phyloP scores from a whole-genome alignment of 2,888 invertebrate genomes.

The Alsophila aescularia region DNA sequence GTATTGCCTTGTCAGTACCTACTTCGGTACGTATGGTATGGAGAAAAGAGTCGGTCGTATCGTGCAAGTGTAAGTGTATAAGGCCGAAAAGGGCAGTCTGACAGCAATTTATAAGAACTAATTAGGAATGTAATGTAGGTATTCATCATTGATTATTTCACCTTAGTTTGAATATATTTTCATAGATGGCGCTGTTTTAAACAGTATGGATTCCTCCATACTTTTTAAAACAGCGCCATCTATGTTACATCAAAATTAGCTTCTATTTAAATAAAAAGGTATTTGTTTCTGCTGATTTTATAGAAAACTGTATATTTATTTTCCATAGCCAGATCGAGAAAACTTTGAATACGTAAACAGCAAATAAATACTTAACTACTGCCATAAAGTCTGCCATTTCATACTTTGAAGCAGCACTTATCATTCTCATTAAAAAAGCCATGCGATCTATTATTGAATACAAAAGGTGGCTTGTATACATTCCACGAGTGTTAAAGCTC shows the following conservation, averaged over 20 bases:
- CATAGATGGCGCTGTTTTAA: no score
- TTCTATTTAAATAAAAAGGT: not conserved
- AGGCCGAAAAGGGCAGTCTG: no score
- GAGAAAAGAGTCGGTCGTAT: no score
- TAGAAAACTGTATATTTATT: not conserved
- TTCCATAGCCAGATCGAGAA: not conserved
- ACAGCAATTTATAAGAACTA: no score
- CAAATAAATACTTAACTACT: constrained; percentile 17
- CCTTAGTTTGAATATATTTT: no score
- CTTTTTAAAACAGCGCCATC: no score
- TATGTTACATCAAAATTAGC: not conserved
- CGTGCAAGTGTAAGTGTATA: no score
- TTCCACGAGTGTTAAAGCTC: not conserved
- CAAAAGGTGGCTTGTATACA: constrained; percentile 12
- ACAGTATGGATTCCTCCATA: no score
- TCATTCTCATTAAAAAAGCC: constrained; percentile 17
- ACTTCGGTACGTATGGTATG: no score
- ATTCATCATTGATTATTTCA: no score
- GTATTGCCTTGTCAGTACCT: no score
- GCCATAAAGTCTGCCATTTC: constrained; percentile 9
- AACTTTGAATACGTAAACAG: constrained; percentile 7
- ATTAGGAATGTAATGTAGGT: no score
- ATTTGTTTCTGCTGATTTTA: not conserved
- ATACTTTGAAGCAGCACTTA: constrained; percentile 7
- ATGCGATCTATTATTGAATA: constrained; percentile 15